Evolutionary conservation across 2,113 vertebrate species (phyloP).

Genomic region (Ptilonorhynchus violaceus): DNA sequence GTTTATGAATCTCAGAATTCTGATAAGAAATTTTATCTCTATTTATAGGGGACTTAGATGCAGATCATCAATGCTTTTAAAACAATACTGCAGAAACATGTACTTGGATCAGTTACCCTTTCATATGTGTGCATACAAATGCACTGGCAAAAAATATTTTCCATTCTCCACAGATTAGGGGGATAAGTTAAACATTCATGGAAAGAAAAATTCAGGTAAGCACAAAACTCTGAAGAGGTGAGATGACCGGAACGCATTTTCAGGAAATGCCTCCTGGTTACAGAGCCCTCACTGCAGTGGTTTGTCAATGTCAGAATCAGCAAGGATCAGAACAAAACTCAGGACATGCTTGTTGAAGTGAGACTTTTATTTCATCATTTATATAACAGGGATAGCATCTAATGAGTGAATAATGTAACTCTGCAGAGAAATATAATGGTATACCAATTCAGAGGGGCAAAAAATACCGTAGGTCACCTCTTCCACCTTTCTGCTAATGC

Average conservation of each 20-base stretch:
- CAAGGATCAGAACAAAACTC: neutral
- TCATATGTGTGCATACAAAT: fast-evolving
- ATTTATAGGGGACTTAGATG: neutral
- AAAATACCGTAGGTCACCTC: neutral
- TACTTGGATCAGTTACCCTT: neutral
- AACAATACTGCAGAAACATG: neutral
- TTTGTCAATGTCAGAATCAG: neutral
- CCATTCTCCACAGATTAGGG: neutral
- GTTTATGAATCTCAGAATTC: neutral
- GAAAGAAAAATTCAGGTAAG: neutral
- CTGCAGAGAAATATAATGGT: neutral
- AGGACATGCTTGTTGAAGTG: neutral
- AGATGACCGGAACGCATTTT: neutral
- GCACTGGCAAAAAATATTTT: neutral
- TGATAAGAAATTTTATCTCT: neutral
- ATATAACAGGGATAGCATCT: neutral
- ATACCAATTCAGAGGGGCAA: neutral
- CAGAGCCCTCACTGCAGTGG: neutral
- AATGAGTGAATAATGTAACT: neutral
- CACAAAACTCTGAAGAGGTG: neutral
- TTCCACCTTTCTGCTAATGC: neutral
- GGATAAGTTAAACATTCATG: neutral
- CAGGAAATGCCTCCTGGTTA: neutral
- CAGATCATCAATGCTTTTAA: neutral
- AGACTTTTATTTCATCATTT: neutral